Evolutionary conservation across 1,140 invertebrate species (phyloP).

Genomic region (Sycophaga agraensis): DNA sequence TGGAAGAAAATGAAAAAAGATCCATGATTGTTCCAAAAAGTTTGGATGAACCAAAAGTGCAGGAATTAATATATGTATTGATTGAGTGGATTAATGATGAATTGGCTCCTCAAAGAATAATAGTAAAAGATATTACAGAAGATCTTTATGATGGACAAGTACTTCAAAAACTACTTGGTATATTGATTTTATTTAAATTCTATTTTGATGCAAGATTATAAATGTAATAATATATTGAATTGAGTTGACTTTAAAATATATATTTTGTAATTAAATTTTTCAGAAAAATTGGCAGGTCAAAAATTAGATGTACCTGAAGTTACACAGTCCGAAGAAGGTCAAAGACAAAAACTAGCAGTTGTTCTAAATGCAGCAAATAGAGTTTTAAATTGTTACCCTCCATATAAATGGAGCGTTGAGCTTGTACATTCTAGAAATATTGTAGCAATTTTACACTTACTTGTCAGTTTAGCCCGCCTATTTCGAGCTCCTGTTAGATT

Average conservation of each 20-base stretch:
- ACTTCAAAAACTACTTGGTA: conserved; percentile 91
- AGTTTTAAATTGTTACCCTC: conserved; percentile 58
- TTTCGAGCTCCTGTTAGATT: conserved; percentile 93
- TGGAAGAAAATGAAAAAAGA: conserved; percentile 94
- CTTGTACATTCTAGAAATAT: conserved; percentile 94
- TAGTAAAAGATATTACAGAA: conserved; percentile 95
- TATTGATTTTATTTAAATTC: not conserved
- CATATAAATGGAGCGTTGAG: conserved; percentile 92
- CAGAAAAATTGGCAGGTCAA: conserved; percentile 85
- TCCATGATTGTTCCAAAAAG: conserved; percentile 92
- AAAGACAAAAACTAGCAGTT: conserved; percentile 89
- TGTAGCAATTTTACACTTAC: conserved; percentile 90
- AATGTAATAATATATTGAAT: no score
- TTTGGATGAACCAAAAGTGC: conserved; percentile 82
- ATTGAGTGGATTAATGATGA: conserved; percentile 99
- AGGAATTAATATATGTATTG: conserved; percentile 84
- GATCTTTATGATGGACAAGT: conserved; percentile 99
- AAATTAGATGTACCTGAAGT: conserved; percentile 97
- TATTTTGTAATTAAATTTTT: conserved; percentile 37
- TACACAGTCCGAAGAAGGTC: conserved; percentile 96
- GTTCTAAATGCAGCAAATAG: conserved; percentile 86
- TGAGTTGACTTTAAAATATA: not conserved
- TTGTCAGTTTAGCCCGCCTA: conserved; percentile 90
- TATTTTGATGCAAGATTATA: not conserved
- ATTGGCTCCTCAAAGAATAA: conserved; percentile 93